Conservation (phyloP, 1,140 invertebrate species). For the Palaemon carinicauda region DNA sequence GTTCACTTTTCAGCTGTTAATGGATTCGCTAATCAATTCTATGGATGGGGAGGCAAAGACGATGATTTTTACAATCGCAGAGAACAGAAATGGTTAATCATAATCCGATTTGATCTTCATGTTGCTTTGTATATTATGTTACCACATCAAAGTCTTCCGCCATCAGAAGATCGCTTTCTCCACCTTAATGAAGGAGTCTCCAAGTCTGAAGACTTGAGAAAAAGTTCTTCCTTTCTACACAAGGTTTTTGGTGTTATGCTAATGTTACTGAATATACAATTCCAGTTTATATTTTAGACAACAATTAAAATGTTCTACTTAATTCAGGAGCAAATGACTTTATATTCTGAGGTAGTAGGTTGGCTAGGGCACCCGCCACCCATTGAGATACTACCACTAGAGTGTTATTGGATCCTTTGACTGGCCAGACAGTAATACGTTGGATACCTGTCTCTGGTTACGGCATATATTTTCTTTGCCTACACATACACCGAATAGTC, state of each 20-base stretch:
- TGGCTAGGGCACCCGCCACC: too few relatives aligned
- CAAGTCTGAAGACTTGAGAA: not conserved
- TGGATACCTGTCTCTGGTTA: too few relatives aligned
- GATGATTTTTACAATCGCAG: slow-evolving; percentile 78
- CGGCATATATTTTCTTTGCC: too few relatives aligned
- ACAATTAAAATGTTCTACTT: too few relatives aligned
- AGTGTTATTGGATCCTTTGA: too few relatives aligned
- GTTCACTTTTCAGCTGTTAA: slow-evolving; percentile 73
- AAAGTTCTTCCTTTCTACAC: not conserved
- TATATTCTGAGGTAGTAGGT: too few relatives aligned
- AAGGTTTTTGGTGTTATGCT: slow-evolving; percentile 14
- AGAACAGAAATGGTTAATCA: slow-evolving; percentile 67
- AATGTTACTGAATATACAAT: not conserved
- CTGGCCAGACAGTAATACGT: too few relatives aligned
- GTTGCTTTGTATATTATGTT: slow-evolving; percentile 68
- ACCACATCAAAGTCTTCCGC: slow-evolving; percentile 16
- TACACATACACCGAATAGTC: too few relatives aligned
- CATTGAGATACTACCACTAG: too few relatives aligned
- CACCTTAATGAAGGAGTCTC: not conserved
- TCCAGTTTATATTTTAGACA: too few relatives aligned
- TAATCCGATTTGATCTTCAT: slow-evolving; percentile 76
- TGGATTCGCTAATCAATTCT: slow-evolving; percentile 76
- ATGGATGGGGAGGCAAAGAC: slow-evolving; percentile 75
- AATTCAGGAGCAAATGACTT: too few relatives aligned
- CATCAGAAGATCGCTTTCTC: not conserved